Conservation (phyloP, 1,140 invertebrate species). For the Aculops lycopersici region DNA sequence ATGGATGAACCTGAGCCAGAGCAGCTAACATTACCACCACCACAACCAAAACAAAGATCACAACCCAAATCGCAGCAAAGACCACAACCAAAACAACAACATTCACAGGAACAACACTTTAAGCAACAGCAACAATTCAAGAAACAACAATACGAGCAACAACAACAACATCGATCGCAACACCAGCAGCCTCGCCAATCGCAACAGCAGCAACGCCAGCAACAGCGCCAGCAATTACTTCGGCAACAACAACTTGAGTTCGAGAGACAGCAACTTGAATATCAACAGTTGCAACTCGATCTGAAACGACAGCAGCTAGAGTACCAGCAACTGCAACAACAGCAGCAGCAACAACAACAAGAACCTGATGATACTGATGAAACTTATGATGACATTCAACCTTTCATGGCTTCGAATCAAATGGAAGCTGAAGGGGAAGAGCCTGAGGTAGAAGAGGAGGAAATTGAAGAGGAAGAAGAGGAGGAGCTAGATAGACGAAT, state of each 20-base stretch:
- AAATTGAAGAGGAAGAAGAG: too few relatives aligned
- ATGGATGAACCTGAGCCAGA: too few relatives aligned
- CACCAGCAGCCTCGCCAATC: background rate
- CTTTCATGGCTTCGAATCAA: too few relatives aligned
- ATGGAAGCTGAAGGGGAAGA: too few relatives aligned
- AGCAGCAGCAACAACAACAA: background rate
- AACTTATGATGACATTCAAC: too few relatives aligned
- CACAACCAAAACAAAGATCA: too few relatives aligned
- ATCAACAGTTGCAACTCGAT: background rate
- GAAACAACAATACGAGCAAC: background rate
- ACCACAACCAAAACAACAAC: too few relatives aligned
- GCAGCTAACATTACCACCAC: too few relatives aligned
- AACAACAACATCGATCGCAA: background rate
- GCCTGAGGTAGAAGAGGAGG: too few relatives aligned
- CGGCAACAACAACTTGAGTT: background rate
- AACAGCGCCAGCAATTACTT: background rate
- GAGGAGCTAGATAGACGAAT: too few relatives aligned
- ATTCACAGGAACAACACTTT: background rate
- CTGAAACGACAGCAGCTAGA: background rate
- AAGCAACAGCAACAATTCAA: background rate
- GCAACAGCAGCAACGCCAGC: background rate
- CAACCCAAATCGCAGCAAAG: too few relatives aligned
- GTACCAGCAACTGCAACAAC: background rate
- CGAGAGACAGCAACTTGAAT: background rate
- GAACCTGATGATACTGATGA: background rate